Evolutionary conservation across 1,140 invertebrate genomes (phyloP), one percentile per base, ranked within the genome.

Genomic region (Zaprionus davidi): DNA sequence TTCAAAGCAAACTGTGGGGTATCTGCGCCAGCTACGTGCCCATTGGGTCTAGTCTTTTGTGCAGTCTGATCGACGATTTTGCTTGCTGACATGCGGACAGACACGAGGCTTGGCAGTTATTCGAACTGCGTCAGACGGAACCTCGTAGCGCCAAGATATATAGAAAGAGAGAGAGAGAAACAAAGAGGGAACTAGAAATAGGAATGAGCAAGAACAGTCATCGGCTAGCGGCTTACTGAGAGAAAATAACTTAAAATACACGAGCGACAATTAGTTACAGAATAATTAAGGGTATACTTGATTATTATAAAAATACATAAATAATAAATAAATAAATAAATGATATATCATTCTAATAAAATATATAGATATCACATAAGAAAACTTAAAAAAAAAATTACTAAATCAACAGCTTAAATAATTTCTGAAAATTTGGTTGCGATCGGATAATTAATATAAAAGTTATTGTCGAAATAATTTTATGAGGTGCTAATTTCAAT

Each of bases 1-100:
- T 58, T 51, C 7, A 36, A 53, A 53, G 36, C 51, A 51, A 71
- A 79, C 73, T 79, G 73, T 22, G 13, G 13, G 34, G 5, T 38
- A 22, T 9, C 11, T 36, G n/a, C 34, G 28, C 28, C 34, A 71
- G 46, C 34, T 71, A 79, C 77, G 77, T 79, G 77, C 60, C 67
- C 51, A 60, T 38, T 44, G n/a, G 5, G 7, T 13, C 11, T n/a
- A 15, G 31, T 49, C 44, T 41, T 28, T 17, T 24, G 17, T 38
- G 9, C 24, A 55, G 72, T 58, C 66, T 51, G 17, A 28, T 38
- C 9, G 20, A 6, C 38, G 31, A 65, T 6, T 36, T 51, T 12
- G 17, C 12, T 46, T 51, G 58, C 62, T 64, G 70, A 68, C 75
- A 60, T 62, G 20, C 55, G 13, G n/a, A 17, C 22, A 17, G 31